Evolutionary conservation across 2,113 vertebrate species (phyloP).

Genomic region (Mus musculus): DNA sequence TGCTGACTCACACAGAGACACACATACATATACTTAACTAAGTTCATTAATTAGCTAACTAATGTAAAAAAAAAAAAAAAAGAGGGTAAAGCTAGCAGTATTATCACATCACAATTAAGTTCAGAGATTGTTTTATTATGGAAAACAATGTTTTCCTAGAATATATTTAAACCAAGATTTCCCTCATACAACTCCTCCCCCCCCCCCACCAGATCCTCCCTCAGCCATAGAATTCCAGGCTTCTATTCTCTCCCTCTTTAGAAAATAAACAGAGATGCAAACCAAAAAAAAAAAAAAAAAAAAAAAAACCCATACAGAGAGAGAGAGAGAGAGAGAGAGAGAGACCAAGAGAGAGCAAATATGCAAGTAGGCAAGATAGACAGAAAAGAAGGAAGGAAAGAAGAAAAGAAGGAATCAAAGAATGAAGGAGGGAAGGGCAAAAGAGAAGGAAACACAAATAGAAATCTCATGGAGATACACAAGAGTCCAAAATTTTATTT

Average conservation of each 20-base stretch:
- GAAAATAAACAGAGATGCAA: neutral
- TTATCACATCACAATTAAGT: neutral
- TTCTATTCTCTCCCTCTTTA: neutral
- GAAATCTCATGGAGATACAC: neutral
- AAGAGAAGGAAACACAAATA: neutral
- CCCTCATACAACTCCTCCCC: neutral
- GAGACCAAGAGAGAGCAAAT: no score
- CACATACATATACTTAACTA: neutral
- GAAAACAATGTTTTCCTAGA: neutral
- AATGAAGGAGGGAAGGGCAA: no score
- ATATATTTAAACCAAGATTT: neutral
- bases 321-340: no score
- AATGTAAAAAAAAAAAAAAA: neutral
- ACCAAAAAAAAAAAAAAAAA: neutral
- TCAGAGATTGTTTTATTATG: neutral
- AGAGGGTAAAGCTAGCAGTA: neutral
- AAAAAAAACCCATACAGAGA: no score
- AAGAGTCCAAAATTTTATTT: neutral
- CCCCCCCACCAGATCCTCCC: neutral
- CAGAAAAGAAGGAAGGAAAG: neutral
- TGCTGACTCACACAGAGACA: neutral
- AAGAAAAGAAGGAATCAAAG: neutral
- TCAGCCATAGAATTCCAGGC: neutral
- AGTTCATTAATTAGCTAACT: neutral
- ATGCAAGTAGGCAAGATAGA: neutral